A percentile compares a stretch with the other conserved stretches of the same genome.
Conservation (phyloP, 2,888 invertebrate species). For the Peribatodes rhomboidaria region DNA sequence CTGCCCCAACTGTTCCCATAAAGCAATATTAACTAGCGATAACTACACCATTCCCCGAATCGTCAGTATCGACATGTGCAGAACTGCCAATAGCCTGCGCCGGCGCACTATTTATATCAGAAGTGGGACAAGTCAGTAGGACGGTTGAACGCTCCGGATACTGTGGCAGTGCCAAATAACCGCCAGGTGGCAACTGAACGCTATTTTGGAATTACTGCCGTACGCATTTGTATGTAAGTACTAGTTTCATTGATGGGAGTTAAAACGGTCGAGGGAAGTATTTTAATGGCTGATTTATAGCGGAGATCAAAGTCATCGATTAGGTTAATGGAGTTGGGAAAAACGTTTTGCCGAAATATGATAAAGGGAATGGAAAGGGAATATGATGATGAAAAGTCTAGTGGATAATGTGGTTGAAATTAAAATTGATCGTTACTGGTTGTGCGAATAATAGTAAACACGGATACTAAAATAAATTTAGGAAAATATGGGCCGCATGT, state of each 20-base stretch:
- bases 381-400: no score
- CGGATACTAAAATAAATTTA: background rate
- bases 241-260: conserved; percentile 33
- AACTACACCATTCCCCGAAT: conserved; percentile 47
- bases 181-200: conserved; percentile 62
- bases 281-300: conserved; percentile 18
- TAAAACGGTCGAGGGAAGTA: conserved; percentile 12
- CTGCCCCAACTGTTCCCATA: conserved; percentile 6
- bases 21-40: conserved; percentile 41
- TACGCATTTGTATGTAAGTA: conserved; percentile 21
- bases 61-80: conserved; percentile 49
- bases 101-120: conserved; percentile 67
- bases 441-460: background rate
- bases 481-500: no score
- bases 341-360: conserved; percentile 1
- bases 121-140: conserved; percentile 75
- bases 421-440: background rate
- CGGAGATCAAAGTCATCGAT: conserved; percentile 5
- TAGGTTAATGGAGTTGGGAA: conserved; percentile 5
- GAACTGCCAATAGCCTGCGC: conserved; percentile 62
- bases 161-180: conserved; percentile 56
- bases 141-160: conserved; percentile 54
- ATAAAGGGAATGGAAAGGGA: background rate
- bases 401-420: no score
- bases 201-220: conserved; percentile 53